These are phyloP conservation scores for Drosophila kanapiae DNA, from an alignment of 1,140 invertebrate species.

Conservation along the genomic window DNA sequence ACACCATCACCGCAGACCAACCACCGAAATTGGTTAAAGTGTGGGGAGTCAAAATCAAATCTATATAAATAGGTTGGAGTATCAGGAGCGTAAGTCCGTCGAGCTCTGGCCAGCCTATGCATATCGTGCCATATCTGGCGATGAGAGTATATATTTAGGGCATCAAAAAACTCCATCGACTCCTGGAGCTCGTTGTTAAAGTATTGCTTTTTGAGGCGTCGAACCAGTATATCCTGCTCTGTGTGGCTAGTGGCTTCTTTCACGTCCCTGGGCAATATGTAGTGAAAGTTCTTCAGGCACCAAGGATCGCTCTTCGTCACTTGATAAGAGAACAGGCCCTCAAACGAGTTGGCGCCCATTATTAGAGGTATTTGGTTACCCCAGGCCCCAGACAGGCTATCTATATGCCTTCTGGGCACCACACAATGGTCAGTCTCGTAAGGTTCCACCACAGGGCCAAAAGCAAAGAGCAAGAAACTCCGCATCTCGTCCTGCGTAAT, in stretches of 20 bases:
- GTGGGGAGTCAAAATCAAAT: constrained; percentile 81
- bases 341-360: constrained; percentile 83
- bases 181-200: constrained; percentile 60
- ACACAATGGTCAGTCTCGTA: constrained; percentile 68
- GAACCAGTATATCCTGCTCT: constrained; percentile 48
- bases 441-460: constrained; percentile 74
- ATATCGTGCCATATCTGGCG: constrained; percentile 83
- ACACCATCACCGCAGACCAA: constrained; percentile 68
- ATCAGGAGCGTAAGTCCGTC: constrained; percentile 60
- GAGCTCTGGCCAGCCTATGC: constrained; percentile 71
- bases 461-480: constrained; percentile 54
- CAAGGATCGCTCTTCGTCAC: constrained; percentile 43
- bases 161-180: constrained; percentile 58
- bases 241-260: constrained; percentile 42
- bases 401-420: constrained; percentile 57
- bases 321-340: constrained; percentile 71
- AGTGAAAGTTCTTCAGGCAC: constrained; percentile 53
- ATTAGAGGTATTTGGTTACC: constrained; percentile 85
- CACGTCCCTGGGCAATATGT: constrained; percentile 63
- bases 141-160: constrained; percentile 74
- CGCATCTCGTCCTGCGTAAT: constrained; percentile 56
- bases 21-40: constrained; percentile 73
- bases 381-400: constrained; percentile 63
- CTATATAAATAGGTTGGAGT: constrained; percentile 84
- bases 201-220: constrained; percentile 53